phyloP scores from a whole-genome alignment of 2,888 invertebrate species.

The Acanthoscelides obtectus region DNA sequence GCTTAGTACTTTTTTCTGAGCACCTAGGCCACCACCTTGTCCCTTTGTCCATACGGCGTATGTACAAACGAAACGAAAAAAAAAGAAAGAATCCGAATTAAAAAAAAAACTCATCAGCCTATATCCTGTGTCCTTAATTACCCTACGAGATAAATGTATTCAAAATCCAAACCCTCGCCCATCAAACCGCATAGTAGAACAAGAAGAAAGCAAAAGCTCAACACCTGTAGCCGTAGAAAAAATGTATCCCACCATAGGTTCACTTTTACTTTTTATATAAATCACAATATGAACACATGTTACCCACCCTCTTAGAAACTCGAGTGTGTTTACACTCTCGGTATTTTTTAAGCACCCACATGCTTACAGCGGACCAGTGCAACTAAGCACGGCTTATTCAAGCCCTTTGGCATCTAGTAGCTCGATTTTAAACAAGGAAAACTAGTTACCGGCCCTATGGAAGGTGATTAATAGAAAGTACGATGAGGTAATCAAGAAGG shows the following conservation, averaged over 20 bases:
- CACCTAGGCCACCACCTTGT: constrained; percentile 9
- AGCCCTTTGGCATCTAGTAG: constrained; percentile 3
- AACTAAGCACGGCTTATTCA: constrained; percentile 3
- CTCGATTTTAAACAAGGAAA: not conserved
- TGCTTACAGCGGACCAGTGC: constrained; percentile 22
- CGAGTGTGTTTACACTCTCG: constrained; percentile 28
- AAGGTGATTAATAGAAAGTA: not conserved
- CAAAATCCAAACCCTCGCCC: constrained; percentile 18
- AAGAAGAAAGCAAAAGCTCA: constrained; percentile 25
- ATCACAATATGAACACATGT: constrained; percentile 26
- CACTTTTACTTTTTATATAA: constrained; percentile 32
- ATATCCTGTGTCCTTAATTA: constrained; percentile 24
- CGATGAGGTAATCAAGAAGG: constrained; percentile 12
- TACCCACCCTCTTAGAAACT: constrained; percentile 28
- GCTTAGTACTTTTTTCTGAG: constrained; percentile 9
- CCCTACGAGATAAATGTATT: constrained; percentile 19
- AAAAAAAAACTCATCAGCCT: constrained; percentile 21
- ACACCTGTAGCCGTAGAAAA: constrained; percentile 33
- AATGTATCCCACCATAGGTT: constrained; percentile 24
- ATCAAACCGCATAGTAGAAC: constrained; percentile 10
- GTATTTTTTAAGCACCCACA: constrained; percentile 25
- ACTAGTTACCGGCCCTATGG: not conserved
- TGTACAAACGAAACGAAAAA: constrained; percentile 9
- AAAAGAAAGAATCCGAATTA: not conserved
- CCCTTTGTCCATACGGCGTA: constrained; percentile 9